Evolutionary conservation across 2,888 invertebrate genomes (phyloP).

Genomic region (Acanthococcus lagerstroemiae): DNA sequence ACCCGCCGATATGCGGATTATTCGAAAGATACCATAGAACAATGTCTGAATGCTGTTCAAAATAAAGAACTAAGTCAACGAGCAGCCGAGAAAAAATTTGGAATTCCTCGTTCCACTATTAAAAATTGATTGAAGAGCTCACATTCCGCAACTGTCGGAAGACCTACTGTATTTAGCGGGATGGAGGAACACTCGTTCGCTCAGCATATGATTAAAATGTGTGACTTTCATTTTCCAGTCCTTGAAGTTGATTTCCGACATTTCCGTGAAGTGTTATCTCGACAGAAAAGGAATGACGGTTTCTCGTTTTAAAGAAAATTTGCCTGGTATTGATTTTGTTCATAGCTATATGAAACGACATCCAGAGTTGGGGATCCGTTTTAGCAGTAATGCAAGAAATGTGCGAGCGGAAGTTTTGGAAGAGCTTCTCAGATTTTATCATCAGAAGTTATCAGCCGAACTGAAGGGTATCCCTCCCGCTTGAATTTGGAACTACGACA

Average conservation of each 20-base stretch:
- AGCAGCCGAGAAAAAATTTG: constrained; percentile 31
- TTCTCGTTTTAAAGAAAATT: constrained; percentile 36
- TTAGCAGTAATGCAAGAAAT: constrained; percentile 36
- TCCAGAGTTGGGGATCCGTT: constrained; percentile 27
- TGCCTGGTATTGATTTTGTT: constrained; percentile 38
- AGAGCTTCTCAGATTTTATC: constrained; percentile 34
- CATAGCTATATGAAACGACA: constrained; percentile 34
- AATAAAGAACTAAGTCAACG: constrained; percentile 31
- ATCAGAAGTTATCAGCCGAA: constrained; percentile 32
- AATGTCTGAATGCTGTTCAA: constrained; percentile 29
- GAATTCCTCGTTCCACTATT: constrained; percentile 34
- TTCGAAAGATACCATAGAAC: constrained; percentile 21
- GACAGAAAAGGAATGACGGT: constrained; percentile 29
- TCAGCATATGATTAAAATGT: constrained; percentile 33
- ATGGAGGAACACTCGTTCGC: constrained; percentile 37
- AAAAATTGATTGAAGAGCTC: constrained; percentile 34
- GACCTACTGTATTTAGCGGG: constrained; percentile 32
- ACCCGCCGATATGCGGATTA: constrained; percentile 32
- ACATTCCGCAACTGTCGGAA: constrained; percentile 30
- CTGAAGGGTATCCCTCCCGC: constrained; percentile 34
- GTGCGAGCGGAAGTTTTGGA: constrained; percentile 33
- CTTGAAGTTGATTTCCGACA: constrained; percentile 27
- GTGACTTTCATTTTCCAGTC: constrained; percentile 37
- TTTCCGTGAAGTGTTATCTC: constrained; percentile 19
- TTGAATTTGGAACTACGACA: constrained; percentile 40